Base-by-base conservation (phyloP, 1,140 invertebrate species). In the Nasonia giraulti region DNA sequence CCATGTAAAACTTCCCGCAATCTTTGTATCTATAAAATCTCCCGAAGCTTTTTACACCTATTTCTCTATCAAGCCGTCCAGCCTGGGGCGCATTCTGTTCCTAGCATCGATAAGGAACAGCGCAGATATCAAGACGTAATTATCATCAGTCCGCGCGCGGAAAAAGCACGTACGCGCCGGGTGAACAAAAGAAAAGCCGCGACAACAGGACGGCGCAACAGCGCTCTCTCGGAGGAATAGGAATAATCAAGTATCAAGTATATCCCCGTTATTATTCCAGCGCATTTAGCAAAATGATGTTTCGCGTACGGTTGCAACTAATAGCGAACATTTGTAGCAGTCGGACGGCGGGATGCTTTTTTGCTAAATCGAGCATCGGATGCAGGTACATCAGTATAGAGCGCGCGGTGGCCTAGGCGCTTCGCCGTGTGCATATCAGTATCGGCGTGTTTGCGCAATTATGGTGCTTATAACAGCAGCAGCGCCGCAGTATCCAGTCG, bases 361-460 rank as follows among this genome's bases (percentile, higher is more conserved):
- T 31, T 69, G 12, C 14, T 2, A 50, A 7, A 7, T 7, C 23
- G 12, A 31, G 69, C 14, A 71, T 71, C 27, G 69, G 27, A 27
- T 12, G 10, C 69, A 71, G 11, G 14, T 17, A 11, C 23, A 27
- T 27, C 27, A 27, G 27, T 27, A 27, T 27, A 27, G 37, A 75
- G 31, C 23, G 27, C 69, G 55, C 20, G 17, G 55, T 62, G 55
- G 17, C 23, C 10, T 71, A 27, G 27, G 69, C 23, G 23, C 73
- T 75, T 44, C 40, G 7, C 75, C 23, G 27, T 8, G 27, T 71
- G 50, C 47, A 62, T 62, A 78, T 78, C 76, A 31, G 40, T 76
- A 76, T 76, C 27, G 75, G 75, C 40, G 27, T 69, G 17, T 81
- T 81, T 81, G 68, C 44, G 69, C 69, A 73, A 81, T 81, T 81